These are phyloP conservation scores for Aphidoletes aphidimyza DNA, from an alignment of 2,888 invertebrate genomes.

Conservation along the genomic window DNA sequence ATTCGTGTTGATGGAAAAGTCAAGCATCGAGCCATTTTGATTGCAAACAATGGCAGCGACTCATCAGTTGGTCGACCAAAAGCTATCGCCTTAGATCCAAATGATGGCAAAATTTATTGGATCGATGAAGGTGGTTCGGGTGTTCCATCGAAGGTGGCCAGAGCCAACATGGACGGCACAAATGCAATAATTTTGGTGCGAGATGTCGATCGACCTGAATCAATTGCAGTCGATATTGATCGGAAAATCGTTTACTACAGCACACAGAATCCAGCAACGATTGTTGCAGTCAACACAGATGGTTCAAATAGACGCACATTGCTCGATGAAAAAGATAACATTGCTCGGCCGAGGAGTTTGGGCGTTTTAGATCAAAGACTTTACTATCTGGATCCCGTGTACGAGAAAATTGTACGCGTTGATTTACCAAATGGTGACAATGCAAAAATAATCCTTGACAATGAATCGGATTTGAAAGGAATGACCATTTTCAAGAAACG, in stretches of 20 bases:
- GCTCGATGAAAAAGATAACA: constrained; percentile 75
- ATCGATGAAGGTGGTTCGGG: constrained; percentile 93
- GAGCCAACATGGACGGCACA: constrained; percentile 93
- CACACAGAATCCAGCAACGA: constrained; percentile 77
- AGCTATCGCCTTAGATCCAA: constrained; percentile 89
- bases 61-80: constrained; percentile 89
- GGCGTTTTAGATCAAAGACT: constrained; percentile 84
- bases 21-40: constrained; percentile 83
- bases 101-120: constrained; percentile 96
- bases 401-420: constrained; percentile 88
- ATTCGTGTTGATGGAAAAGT: constrained; percentile 86
- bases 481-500: constrained; percentile 90
- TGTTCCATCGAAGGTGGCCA: constrained; percentile 87
- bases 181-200: constrained; percentile 79
- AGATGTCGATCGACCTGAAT: constrained; percentile 79
- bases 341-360: constrained; percentile 82
- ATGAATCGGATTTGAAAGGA: constrained; percentile 87
- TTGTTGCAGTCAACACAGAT: constrained; percentile 77
- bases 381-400: constrained; percentile 88
- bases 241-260: constrained; percentile 90
- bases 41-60: constrained; percentile 88
- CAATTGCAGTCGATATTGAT: constrained; percentile 85
- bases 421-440: constrained; percentile 84
- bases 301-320: constrained; percentile 77
- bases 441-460: constrained; percentile 79